These are phyloP conservation scores for Agrypnus murinus DNA, from an alignment of 2,888 invertebrate species.

Conservation along the genomic window DNA sequence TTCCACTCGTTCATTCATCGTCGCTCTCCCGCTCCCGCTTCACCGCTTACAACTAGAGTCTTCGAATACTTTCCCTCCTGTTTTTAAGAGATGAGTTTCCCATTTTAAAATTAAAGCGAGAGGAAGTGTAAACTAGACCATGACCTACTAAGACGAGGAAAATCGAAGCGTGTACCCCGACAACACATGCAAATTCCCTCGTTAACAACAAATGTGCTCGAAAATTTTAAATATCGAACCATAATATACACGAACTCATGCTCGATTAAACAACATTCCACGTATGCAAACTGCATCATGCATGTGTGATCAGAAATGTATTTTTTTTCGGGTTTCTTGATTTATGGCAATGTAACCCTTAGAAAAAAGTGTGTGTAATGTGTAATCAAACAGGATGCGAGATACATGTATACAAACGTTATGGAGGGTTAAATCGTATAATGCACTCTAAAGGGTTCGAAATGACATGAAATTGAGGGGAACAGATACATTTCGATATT, in stretches of 20 bases:
- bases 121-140: conserved; percentile 69
- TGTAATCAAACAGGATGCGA: conserved; percentile 56
- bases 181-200: conserved; percentile 23
- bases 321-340: conserved; percentile 55
- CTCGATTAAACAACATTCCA: conserved; percentile 56
- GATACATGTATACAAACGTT: conserved; percentile 53
- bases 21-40: conserved; percentile 42
- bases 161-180: conserved; percentile 46
- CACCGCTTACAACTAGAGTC: conserved; percentile 57
- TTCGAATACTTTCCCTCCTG: conserved; percentile 64
- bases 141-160: conserved; percentile 64
- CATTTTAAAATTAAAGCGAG: conserved; percentile 69
- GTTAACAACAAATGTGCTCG: conserved; percentile 48
- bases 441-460: conserved; percentile 62
- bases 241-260: conserved; percentile 53
- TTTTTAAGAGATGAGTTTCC: conserved; percentile 70
- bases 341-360: conserved; percentile 58
- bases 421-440: conserved; percentile 62
- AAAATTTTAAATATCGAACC: conserved; percentile 47
- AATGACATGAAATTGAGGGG: conserved; percentile 66
- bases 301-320: conserved; percentile 41
- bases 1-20: conserved; percentile 60
- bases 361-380: conserved; percentile 59
- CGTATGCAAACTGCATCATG: conserved; percentile 46
- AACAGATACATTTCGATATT: conserved; percentile 62